Base-by-base conservation (phyloP, 2,888 invertebrate species). In the Zaprionus obscuricornis region DNA sequence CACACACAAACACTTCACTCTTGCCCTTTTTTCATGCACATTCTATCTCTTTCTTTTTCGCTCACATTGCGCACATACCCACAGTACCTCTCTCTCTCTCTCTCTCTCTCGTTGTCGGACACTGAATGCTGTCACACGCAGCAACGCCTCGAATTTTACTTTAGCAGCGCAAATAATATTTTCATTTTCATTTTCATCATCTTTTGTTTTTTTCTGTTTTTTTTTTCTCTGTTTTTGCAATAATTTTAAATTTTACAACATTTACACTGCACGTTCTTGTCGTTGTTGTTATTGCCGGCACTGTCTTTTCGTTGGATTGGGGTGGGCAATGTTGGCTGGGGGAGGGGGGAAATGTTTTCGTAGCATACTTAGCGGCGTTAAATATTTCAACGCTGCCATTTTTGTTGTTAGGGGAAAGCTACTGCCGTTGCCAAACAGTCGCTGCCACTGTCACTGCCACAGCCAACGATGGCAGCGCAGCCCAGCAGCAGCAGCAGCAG, bases 321-420 rank as follows among this genome's bases (percentile, higher is more conserved):
- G n/a, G n/a, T n/a, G n/a, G n/a, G n/a, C n/a, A n/a, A n/a, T n/a
- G n/a, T n/a, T n/a, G n/a, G n/a, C n/a, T n/a, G n/a, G n/a, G n/a
- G n/a, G n/a, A n/a, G n/a, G n/a, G n/a, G 47, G 22, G 14, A 69
- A 66, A 63, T 77, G 66, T 86, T 82, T 82, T 82, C 43, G 71
- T 77, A 82, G 81, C 75, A 85, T 82, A 81, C 81, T 81, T 86
- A 86, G 75, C 66, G 66, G 85, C 83, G 83, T 86, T 78, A 79
- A 86, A 78, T 76, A 78, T 86, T 78, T 86, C 85, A 86, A 84
- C 85, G 74, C 78, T 82, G 74, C 74, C 86, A 79, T 79, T 85
- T 79, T 81, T 54, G 50, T 51, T 66, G 47, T 45, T n/a, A n/a
- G 17, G 11, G 17, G 7, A 8, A 11, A 37, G 29, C 11, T 29